Conservation (phyloP, 2,797 vertebrate genomes). For the Sardinella longiceps region DNA sequence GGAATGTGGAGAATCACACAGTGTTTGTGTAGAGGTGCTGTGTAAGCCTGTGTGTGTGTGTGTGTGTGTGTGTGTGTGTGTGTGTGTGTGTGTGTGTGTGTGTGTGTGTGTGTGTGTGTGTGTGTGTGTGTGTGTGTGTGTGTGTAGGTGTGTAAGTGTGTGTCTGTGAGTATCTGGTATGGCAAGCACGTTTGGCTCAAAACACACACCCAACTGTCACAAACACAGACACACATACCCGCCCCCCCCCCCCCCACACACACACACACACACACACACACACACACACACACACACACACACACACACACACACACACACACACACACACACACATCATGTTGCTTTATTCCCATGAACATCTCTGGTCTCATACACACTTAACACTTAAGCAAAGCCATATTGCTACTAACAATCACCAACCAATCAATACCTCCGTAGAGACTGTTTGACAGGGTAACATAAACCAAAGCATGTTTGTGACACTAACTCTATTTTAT, state of each 20-base stretch:
- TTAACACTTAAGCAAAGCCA: too few relatives aligned
- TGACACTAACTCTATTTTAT: not conserved
- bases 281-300: not conserved
- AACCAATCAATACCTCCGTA: too few relatives aligned
- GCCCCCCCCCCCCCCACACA: too few relatives aligned
- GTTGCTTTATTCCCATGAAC: too few relatives aligned
- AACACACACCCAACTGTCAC: not conserved
- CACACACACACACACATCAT: not conserved
- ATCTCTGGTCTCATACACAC: too few relatives aligned
- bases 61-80: not conserved
- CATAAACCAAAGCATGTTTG: not conserved
- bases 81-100: conserved; percentile 19
- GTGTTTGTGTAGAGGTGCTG: conserved; percentile 5
- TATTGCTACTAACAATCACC: too few relatives aligned
- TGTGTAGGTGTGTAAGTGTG: conserved; percentile 12
- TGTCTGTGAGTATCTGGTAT: not conserved
- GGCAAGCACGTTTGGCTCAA: not conserved
- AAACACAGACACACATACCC: not conserved
- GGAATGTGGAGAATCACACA: not conserved
- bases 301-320: not conserved
- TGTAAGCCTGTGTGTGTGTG: conserved; percentile 21
- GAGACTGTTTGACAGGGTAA: not conserved
- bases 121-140: conserved; percentile 12
- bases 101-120: not conserved
- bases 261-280: not conserved